A percentile compares a stretch with the other conserved stretches of the same genome.
phyloP scores from a whole-genome alignment of 2,888 invertebrate species.

The Leucophenga maculata region DNA sequence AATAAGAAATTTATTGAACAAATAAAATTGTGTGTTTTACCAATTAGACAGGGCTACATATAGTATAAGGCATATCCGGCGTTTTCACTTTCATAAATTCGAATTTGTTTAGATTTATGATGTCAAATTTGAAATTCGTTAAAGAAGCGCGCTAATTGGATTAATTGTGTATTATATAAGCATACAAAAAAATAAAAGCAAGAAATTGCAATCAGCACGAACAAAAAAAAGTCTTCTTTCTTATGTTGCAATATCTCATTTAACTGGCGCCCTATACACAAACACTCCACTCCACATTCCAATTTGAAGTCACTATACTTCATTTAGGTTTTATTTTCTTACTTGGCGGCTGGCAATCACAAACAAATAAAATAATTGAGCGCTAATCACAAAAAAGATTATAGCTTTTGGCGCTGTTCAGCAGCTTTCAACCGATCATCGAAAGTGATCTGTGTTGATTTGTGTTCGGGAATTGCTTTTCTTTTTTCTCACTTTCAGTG shows the following conservation, averaged over 20 bases:
- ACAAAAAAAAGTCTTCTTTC: too few relatives aligned
- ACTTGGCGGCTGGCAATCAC: constrained; percentile 16
- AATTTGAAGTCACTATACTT: too few relatives aligned
- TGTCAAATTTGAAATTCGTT: too few relatives aligned
- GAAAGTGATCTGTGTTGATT: neutral
- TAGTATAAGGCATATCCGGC: neutral
- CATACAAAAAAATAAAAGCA: neutral
- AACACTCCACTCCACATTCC: too few relatives aligned
- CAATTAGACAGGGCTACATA: neutral
- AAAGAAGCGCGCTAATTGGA: neutral
- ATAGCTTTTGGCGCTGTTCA: constrained; percentile 9
- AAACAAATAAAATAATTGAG: constrained; percentile 59
- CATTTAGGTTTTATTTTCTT: too few relatives aligned
- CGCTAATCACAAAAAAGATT: constrained; percentile 43
- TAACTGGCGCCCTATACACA: neutral
- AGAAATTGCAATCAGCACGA: too few relatives aligned
- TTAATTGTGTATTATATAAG: neutral
- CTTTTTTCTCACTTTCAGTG: neutral
- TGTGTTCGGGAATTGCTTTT: neutral
- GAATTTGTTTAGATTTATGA: neutral
- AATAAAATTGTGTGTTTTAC: neutral
- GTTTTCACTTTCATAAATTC: neutral
- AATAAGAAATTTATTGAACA: neutral
- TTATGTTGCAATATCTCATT: too few relatives aligned
- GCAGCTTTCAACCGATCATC: constrained; percentile 19